Evolutionary conservation across 2,113 vertebrate genomes (phyloP).

Genomic region (Chloroceryle aenea): DNA sequence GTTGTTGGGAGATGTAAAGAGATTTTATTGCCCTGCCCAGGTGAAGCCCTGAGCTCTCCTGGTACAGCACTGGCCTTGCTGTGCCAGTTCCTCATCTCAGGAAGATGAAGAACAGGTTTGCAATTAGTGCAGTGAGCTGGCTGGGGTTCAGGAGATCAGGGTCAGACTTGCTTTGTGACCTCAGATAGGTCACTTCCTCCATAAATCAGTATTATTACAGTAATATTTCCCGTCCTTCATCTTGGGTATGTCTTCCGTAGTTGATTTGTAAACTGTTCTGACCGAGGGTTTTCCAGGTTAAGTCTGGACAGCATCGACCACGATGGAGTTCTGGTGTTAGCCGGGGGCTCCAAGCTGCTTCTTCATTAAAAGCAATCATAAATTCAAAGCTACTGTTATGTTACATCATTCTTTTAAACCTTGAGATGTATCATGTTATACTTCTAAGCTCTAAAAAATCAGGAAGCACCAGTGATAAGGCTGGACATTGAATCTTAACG

Average conservation of each 20-base stretch:
- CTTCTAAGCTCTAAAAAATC: neutral
- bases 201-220: constrained; percentile 50
- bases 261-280: constrained; percentile 65
- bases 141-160: neutral
- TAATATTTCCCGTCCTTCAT: constrained; percentile 53
- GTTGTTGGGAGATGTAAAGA: neutral
- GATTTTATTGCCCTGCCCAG: neutral
- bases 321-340: neutral
- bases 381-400: neutral
- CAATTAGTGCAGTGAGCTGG: neutral
- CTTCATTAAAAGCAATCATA: constrained; percentile 13
- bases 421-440: neutral
- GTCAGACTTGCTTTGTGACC: constrained; percentile 29
- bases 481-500: neutral
- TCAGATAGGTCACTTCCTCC: constrained; percentile 32
- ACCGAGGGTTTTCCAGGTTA: constrained; percentile 12
- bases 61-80: neutral
- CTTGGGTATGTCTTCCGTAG: neutral
- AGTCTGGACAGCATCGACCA: constrained; percentile 33
- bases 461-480: neutral
- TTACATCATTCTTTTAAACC: neutral
- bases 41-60: neutral
- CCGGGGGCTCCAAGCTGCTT: neutral
- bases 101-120: constrained; percentile 1
- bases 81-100: neutral